Conservation (phyloP, 2,113 vertebrate genomes). For the Lycaon pictus region DNA sequence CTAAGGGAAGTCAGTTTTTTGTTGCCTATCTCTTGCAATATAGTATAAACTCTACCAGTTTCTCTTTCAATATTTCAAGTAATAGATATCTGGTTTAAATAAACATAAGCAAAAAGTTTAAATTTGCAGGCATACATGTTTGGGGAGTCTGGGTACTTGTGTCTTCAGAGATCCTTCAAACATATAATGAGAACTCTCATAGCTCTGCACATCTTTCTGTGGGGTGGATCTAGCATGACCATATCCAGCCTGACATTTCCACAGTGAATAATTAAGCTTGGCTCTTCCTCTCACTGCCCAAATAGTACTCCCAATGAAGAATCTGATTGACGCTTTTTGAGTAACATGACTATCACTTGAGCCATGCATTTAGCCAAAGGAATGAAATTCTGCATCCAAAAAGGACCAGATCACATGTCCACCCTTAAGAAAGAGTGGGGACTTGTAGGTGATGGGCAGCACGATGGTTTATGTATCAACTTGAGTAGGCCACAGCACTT, state of each 20-base stretch:
- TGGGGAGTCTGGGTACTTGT: not conserved
- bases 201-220: not conserved
- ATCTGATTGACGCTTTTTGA: not conserved
- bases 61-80: not conserved
- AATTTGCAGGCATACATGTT: too few relatives aligned
- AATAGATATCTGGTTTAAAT: not conserved
- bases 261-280: not conserved
- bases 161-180: not conserved
- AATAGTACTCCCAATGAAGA: not conserved
- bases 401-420: fast-evolving
- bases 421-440: not conserved
- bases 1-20: not conserved
- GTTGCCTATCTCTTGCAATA: not conserved
- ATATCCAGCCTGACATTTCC: not conserved
- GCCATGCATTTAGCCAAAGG: not conserved
- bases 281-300: too few relatives aligned
- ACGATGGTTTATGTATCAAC: too few relatives aligned
- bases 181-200: not conserved
- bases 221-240: not conserved
- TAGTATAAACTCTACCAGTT: too few relatives aligned
- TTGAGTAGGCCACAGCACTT: not conserved
- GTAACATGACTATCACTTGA: not conserved
- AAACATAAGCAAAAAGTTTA: not conserved
- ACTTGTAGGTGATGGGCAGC: too few relatives aligned
- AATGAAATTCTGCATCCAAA: not conserved